phyloP scores from a whole-genome alignment of 2,113 vertebrate species.

The Rhinichthys klamathensis region DNA sequence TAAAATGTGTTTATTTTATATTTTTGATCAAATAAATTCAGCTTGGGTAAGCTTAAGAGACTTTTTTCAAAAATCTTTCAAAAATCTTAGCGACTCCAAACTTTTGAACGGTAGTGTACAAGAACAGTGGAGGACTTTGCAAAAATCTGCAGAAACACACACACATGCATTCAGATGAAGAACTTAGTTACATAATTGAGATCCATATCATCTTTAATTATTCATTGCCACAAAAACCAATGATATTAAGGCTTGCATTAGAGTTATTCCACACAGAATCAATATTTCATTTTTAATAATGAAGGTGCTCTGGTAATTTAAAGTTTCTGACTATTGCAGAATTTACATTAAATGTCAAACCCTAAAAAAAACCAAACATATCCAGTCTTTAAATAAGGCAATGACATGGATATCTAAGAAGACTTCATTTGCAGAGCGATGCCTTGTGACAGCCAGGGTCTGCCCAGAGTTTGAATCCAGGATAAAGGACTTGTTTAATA shows the following conservation, averaged over 20 bases:
- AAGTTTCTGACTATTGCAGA: neutral
- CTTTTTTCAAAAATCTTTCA: no score
- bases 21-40: neutral
- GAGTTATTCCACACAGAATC: conserved; percentile 1
- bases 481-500: neutral
- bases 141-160: no score
- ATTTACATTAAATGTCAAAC: conserved; percentile 1
- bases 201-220: conserved; percentile 44
- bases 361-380: neutral
- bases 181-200: conserved; percentile 6
- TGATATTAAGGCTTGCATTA: conserved; percentile 29
- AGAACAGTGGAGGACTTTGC: conserved; percentile 3
- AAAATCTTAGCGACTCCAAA: no score
- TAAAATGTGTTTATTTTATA: neutral
- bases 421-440: neutral
- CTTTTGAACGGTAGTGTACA: no score
- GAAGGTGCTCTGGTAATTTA: conserved; percentile 43
- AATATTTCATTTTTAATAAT: neutral
- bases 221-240: conserved; percentile 11
- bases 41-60: no score
- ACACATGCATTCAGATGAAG: neutral
- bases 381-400: neutral
- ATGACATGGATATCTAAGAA: neutral
- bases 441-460: neutral
- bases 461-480: neutral